Evolutionary conservation across 2,113 vertebrate genomes (phyloP).

Genomic region (Nymphicus hollandicus): DNA sequence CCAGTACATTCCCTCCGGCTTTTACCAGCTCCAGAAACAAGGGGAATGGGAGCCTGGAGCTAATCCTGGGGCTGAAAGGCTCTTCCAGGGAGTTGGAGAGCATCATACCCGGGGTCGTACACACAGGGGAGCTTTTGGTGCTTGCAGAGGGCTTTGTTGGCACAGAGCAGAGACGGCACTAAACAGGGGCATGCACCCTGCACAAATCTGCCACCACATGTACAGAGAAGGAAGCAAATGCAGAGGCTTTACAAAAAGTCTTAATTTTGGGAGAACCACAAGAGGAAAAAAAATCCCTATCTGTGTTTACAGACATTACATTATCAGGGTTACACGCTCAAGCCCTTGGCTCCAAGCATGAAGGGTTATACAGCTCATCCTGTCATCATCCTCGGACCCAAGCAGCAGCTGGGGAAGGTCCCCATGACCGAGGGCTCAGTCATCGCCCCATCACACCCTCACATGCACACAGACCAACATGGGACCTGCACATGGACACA

Average conservation of each 20-base stretch:
- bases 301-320: rapidly evolving
- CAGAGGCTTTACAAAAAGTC: background rate
- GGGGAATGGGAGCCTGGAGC: background rate
- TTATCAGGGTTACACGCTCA: background rate
- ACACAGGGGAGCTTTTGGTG: background rate
- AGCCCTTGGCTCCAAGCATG: background rate
- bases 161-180: background rate
- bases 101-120: rapidly evolving
- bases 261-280: background rate
- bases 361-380: background rate
- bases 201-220: background rate
- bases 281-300: background rate
- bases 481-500: background rate
- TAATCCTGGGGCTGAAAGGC: background rate
- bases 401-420: background rate
- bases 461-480: rapidly evolving
- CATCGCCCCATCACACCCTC: background rate
- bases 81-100: background rate
- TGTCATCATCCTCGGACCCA: background rate
- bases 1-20: background rate
- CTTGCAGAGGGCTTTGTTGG: background rate
- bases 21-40: background rate
- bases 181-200: background rate
- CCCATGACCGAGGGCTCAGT: background rate
- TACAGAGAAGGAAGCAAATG: background rate